These are phyloP conservation scores for Lipotes vexillifer DNA, from an alignment of 2,113 vertebrate species.

Conservation along the genomic window DNA sequence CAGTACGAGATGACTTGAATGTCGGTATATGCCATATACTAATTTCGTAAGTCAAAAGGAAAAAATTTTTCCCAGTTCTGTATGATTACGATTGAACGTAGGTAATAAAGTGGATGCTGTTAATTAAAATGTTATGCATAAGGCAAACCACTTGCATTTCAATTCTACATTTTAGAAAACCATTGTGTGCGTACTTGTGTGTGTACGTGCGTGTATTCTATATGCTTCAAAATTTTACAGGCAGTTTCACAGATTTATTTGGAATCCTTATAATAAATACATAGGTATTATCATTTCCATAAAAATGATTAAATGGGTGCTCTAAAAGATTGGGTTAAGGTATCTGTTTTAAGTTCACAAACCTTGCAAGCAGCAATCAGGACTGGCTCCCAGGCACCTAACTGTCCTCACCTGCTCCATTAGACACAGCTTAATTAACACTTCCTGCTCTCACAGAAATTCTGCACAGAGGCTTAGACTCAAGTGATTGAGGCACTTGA, in stretches of 20 bases:
- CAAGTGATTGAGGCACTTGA: background rate
- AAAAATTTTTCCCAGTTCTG: background rate
- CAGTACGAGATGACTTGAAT: background rate
- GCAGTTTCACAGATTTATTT: background rate
- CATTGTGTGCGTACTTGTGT: background rate
- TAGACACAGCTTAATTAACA: background rate
- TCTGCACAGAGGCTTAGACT: background rate
- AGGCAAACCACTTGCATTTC: background rate
- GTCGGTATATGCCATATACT: background rate
- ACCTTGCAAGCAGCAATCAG: background rate
- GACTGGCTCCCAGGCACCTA: background rate
- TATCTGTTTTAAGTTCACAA: background rate
- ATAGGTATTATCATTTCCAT: background rate
- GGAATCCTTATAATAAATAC: background rate
- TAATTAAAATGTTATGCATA: background rate
- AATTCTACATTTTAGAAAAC: background rate
- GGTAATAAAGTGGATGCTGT: background rate
- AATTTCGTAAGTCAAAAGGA: background rate
- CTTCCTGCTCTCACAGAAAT: background rate
- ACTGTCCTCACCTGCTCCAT: background rate
- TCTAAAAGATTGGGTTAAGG: background rate
- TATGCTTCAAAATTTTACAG: background rate
- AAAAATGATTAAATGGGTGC: background rate
- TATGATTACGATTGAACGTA: background rate
- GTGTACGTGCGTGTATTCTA: background rate